Evolutionary conservation across 2,888 invertebrate genomes (phyloP).

Genomic region (Schizaphis graminum): DNA sequence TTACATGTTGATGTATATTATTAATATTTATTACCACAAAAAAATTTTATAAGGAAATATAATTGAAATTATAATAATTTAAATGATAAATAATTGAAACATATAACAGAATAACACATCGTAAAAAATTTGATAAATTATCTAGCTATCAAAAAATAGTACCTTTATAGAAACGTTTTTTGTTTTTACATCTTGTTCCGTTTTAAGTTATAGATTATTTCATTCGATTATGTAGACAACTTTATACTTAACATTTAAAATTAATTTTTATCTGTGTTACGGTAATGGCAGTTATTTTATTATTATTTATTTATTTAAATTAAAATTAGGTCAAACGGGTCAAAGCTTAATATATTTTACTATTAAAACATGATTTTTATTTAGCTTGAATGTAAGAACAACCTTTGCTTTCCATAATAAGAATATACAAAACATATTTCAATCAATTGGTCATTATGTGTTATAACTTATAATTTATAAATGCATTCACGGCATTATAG

Average conservation of each 20-base stretch:
- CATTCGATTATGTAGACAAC: background rate
- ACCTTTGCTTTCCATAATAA: background rate
- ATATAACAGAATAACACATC: background rate
- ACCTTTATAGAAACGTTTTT: background rate
- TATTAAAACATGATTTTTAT: background rate
- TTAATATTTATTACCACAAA: background rate
- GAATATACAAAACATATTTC: background rate
- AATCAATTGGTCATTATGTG: background rate
- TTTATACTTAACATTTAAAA: background rate
- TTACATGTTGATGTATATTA: background rate
- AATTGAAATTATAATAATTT: background rate
- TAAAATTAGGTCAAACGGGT: background rate
- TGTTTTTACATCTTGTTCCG: background rate
- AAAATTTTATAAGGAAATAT: background rate
- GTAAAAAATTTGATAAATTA: background rate
- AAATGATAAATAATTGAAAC: background rate
- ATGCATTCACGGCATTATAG: background rate
- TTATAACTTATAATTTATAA: slow-evolving; percentile 4
- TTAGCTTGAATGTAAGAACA: background rate
- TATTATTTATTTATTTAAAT: background rate
- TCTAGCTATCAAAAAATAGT: background rate
- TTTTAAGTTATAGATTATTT: background rate
- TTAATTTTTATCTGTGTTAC: background rate
- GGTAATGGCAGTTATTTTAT: background rate
- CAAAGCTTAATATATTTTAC: background rate